Evolutionary conservation across 2,113 vertebrate genomes (phyloP).

Genomic region (Oreotrochilus melanogaster): DNA sequence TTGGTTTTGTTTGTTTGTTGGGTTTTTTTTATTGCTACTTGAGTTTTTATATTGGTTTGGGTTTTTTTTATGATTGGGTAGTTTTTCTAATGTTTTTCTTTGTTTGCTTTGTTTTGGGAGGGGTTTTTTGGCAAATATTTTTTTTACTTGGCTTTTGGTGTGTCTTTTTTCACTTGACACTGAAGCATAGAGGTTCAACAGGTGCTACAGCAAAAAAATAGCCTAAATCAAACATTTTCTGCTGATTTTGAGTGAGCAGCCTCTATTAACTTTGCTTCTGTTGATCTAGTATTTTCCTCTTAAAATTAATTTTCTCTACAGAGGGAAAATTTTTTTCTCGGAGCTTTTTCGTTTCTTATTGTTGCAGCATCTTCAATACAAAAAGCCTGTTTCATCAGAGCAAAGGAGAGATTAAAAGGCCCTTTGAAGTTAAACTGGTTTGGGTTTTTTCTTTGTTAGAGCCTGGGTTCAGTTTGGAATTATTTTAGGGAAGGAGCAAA

Average conservation of each 20-base stretch:
- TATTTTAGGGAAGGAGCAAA: constrained; percentile 35
- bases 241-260: neutral
- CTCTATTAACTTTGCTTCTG: neutral
- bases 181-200: neutral
- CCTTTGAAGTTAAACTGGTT: constrained; percentile 65
- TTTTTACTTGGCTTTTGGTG: neutral
- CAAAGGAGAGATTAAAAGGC: constrained; percentile 46
- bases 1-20: neutral
- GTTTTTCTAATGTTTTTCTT: neutral
- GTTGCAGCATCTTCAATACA: constrained; percentile 30
- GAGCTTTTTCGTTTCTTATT: constrained; percentile 23
- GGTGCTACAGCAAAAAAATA: neutral
- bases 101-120: too few species aligned
- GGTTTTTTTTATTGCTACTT: too few species aligned
- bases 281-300: neutral
- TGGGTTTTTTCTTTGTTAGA: constrained; percentile 48
- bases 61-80: neutral
- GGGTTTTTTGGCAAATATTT: neutral
- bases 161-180: neutral
- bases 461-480: constrained; percentile 43
- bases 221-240: neutral
- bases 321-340: neutral
- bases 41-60: fast-evolving
- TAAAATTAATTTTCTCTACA: neutral
- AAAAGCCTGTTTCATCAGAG: constrained; percentile 23